Evolutionary conservation across 1,140 invertebrate species (phyloP).

Genomic region (Magallana gigas): DNA sequence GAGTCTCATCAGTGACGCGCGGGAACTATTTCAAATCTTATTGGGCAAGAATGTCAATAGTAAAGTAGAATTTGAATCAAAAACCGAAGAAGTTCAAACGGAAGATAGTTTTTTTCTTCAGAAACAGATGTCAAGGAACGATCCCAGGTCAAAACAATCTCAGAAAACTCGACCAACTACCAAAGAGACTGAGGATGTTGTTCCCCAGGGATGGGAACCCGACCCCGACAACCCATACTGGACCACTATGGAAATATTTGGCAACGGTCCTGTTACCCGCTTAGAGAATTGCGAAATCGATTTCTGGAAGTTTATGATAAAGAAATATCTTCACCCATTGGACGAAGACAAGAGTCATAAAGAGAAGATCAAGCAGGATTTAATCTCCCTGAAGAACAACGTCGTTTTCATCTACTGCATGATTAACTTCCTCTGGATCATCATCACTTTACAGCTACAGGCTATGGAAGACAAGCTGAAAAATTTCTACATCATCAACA

Average conservation of each 20-base stretch:
- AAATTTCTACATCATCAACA: constrained; percentile 75
- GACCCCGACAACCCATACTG: constrained; percentile 71
- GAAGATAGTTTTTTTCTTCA: constrained; percentile 43
- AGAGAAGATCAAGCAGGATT: constrained; percentile 87
- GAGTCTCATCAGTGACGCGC: constrained; percentile 67
- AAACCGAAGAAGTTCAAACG: constrained; percentile 49
- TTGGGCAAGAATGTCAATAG: constrained; percentile 62
- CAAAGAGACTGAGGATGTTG: constrained; percentile 50
- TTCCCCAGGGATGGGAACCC: constrained; percentile 68
- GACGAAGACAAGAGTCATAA: constrained; percentile 95
- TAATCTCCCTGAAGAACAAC: constrained; percentile 95
- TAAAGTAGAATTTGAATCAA: constrained; percentile 45
- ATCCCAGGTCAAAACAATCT: not conserved
- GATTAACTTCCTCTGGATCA: constrained; percentile 98
- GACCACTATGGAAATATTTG: constrained; percentile 65
- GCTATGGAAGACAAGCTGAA: constrained; percentile 77
- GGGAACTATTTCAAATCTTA: constrained; percentile 67
- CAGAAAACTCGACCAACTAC: not conserved
- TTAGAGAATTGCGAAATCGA: constrained; percentile 88
- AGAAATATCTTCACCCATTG: constrained; percentile 95
- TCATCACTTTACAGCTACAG: constrained; percentile 98
- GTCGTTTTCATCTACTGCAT: constrained; percentile 98
- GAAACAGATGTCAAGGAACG: constrained; percentile 41
- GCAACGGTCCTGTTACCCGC: constrained; percentile 63
- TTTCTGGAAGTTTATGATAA: constrained; percentile 96